Evolutionary conservation across 1,140 invertebrate genomes (phyloP), one percentile per base, ranked within the genome.

Genomic region (Formica exsecta): DNA sequence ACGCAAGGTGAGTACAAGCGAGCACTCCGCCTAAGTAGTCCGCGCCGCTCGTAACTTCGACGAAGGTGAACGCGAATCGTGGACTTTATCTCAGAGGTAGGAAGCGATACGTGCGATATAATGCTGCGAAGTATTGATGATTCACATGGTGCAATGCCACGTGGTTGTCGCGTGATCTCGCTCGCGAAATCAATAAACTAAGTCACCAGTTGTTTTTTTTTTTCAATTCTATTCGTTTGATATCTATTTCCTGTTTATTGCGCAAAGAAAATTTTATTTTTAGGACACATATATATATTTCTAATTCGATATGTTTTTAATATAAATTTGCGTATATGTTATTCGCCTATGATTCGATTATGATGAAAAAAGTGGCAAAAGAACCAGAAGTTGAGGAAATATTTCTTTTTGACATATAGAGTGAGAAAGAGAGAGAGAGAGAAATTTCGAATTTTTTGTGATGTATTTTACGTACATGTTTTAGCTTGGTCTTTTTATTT

Each of bases 1-100:
- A 62, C 77, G 32, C 41, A 73, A 89, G 88, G 89, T 90, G 74
- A 90, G 89, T 88, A 65, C 19, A 11, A 29, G 54, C 48, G 36
- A 38, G 9, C 5, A n/a, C n/a, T 19, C 54, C 32, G n/a, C 16
- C 1, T 51, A 51, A 51, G 11, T 22, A 59, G 57, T 25, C 32
- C 51, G 6, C 44, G 32, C 36, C 25, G n/a, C 38, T n/a, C n/a
- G 3, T 19, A 61, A 51, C n/a, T 61, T 48, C 38, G 36, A 71
- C 13, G 48, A 83, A 73, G 68, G 79, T 48, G 38, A 73, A 73
- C 68, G 79, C 38, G 54, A 71, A 36, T 32, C 16, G 44, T 57
- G 25, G 8, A 11, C 25, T 2, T 71, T 59, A 19, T 44, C 54
- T 44, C 54, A 41, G 54, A 73, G 19, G 13, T 73, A 83, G 68